Conservation (phyloP, 2,797 vertebrate genomes). For the Enteromius thamalakanensis region DNA sequence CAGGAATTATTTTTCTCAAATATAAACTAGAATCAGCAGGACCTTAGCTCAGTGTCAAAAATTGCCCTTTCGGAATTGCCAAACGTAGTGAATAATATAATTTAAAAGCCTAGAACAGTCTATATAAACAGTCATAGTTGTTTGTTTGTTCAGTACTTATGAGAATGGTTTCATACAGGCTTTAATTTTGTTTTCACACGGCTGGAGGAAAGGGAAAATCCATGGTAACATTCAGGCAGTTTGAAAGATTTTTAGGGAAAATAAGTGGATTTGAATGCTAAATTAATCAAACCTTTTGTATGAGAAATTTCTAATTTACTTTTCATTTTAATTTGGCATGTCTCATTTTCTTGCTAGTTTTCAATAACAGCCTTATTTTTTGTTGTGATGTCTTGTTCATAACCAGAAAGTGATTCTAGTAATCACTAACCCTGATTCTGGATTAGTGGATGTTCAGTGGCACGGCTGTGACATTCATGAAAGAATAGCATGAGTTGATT, state of each 20-base stretch:
- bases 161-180: neutral
- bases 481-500: neutral
- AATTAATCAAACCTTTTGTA: too few species aligned
- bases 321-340: neutral
- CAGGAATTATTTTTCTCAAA: constrained; percentile 9
- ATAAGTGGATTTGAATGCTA: too few species aligned
- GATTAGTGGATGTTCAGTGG: neutral
- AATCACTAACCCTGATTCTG: neutral
- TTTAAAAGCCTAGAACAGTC: too few species aligned
- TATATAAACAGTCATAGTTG: neutral
- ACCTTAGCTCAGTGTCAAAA: neutral
- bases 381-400: neutral
- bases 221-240: neutral
- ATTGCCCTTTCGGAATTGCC: neutral
- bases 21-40: neutral
- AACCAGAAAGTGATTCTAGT: neutral
- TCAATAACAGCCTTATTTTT: neutral
- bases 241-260: neutral
- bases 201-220: neutral
- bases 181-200: neutral
- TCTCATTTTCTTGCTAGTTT: neutral
- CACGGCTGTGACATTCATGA: neutral
- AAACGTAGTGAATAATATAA: neutral
- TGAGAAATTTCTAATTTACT: too few species aligned
- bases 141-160: neutral